These are phyloP conservation scores for Lottia scabra DNA, from an alignment of 2,888 invertebrate species.

Conservation along the genomic window DNA sequence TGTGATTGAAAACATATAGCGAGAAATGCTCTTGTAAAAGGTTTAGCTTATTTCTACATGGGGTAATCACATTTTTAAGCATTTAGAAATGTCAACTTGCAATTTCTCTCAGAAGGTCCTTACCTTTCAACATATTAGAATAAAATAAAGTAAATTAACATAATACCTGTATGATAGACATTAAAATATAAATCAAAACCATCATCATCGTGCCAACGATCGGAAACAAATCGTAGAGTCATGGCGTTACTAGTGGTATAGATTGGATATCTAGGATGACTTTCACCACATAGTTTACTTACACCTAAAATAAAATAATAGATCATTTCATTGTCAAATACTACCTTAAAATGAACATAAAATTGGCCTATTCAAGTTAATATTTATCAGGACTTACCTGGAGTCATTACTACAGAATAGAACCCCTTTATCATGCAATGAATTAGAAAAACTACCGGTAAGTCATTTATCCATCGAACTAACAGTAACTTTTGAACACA, in stretches of 20 bases:
- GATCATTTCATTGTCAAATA: background rate
- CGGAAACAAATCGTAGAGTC: conserved; percentile 3
- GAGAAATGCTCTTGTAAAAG: too few relatives aligned
- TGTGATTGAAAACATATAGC: too few relatives aligned
- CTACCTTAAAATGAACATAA: too few relatives aligned
- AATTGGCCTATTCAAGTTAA: too few relatives aligned
- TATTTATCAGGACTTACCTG: too few relatives aligned
- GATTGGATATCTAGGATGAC: background rate
- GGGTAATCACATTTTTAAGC: too few relatives aligned
- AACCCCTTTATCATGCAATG: too few relatives aligned
- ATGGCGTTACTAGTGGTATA: background rate
- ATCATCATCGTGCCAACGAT: background rate
- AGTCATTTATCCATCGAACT: too few relatives aligned
- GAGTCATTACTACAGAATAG: too few relatives aligned
- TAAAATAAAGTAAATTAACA: background rate
- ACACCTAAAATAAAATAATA: background rate
- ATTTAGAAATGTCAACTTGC: background rate
- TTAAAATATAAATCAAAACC: conserved; percentile 7
- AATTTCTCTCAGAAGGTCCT: background rate
- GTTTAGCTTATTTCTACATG: too few relatives aligned
- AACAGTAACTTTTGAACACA: too few relatives aligned
- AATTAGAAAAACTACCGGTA: too few relatives aligned
- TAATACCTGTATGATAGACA: background rate
- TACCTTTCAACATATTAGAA: background rate
- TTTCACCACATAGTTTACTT: conserved; percentile 5